phyloP scores from a whole-genome alignment of 2,888 invertebrate species.

The Himalopsyche tibetana region DNA sequence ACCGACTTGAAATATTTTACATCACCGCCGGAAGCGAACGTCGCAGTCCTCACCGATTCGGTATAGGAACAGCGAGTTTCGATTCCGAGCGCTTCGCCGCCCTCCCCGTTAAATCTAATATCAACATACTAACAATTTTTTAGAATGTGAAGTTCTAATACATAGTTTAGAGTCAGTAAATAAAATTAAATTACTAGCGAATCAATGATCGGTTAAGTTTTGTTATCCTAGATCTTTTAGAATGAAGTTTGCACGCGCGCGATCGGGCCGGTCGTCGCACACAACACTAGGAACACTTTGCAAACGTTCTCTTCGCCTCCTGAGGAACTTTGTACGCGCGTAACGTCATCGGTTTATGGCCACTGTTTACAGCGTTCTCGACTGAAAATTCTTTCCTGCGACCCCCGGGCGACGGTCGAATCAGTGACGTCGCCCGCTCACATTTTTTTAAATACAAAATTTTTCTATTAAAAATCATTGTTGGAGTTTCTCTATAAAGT shows the following conservation, averaged over 20 bases:
- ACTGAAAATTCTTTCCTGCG: not conserved
- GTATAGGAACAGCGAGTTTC: slow-evolving; percentile 77
- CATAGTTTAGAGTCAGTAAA: slow-evolving; percentile 63
- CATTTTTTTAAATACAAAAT: slow-evolving; percentile 45
- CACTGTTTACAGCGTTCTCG: slow-evolving; percentile 52
- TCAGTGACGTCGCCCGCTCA: slow-evolving; percentile 37
- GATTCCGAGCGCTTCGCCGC: slow-evolving; percentile 64
- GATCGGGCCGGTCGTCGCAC: slow-evolving; percentile 46
- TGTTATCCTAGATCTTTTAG: slow-evolving; percentile 63
- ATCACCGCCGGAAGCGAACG: slow-evolving; percentile 47
- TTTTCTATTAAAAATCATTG: slow-evolving; percentile 37
- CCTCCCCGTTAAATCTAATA: slow-evolving; percentile 63
- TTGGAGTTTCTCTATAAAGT: slow-evolving; percentile 37
- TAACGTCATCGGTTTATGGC: slow-evolving; percentile 64
- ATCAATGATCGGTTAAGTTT: slow-evolving; percentile 61
- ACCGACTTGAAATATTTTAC: slow-evolving; percentile 72
- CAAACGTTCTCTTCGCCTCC: slow-evolving; percentile 62
- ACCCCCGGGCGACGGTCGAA: not conserved
- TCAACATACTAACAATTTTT: slow-evolving; percentile 64
- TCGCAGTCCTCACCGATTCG: slow-evolving; percentile 56
- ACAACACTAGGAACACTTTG: slow-evolving; percentile 62
- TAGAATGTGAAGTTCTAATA: slow-evolving; percentile 63
- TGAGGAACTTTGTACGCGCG: slow-evolving; percentile 65
- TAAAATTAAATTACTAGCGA: slow-evolving; percentile 64
- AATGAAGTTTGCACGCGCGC: slow-evolving; percentile 62